Conservation (phyloP, 2,888 invertebrate genomes). For the Helleia helle region DNA sequence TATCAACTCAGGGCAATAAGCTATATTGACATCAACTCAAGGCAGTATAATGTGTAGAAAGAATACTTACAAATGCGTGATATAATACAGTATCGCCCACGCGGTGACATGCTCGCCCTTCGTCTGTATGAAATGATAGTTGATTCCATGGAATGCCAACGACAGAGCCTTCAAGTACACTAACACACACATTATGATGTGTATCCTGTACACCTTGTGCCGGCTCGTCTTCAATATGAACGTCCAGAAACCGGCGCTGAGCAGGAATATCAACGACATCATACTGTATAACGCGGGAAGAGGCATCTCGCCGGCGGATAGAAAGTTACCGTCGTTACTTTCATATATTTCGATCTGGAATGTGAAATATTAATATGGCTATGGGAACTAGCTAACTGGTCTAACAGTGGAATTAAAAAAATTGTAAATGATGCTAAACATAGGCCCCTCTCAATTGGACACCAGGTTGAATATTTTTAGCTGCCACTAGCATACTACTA, state of each 20-base stretch:
- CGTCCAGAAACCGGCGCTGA: conserved; percentile 94
- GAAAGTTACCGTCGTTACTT: conserved; percentile 86
- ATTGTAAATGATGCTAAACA: no score
- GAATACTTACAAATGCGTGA: conserved; percentile 92
- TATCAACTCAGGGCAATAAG: no score
- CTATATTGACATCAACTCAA: no score
- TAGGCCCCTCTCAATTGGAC: no score
- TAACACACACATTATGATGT: conserved; percentile 95
- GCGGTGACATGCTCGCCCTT: conserved; percentile 95
- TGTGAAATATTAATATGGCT: no score
- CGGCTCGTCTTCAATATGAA: conserved; percentile 88
- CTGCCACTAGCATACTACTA: no score
- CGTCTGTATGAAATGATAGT: conserved; percentile 94
- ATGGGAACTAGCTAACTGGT: no score
- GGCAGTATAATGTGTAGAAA: no score
- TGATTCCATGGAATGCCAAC: conserved; percentile 94
- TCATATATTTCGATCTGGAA: conserved; percentile 89
- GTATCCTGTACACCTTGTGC: conserved; percentile 93
- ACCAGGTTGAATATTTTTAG: no score
- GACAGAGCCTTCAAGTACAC: conserved; percentile 94
- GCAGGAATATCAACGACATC: conserved; percentile 91
- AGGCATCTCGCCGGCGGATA: conserved; percentile 98
- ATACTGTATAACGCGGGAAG: conserved; percentile 93
- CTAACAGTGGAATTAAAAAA: no score
- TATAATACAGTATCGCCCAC: conserved; percentile 98